Evolutionary conservation across 2,113 vertebrate species (phyloP).

Genomic region (Larimichthys polyactis): DNA sequence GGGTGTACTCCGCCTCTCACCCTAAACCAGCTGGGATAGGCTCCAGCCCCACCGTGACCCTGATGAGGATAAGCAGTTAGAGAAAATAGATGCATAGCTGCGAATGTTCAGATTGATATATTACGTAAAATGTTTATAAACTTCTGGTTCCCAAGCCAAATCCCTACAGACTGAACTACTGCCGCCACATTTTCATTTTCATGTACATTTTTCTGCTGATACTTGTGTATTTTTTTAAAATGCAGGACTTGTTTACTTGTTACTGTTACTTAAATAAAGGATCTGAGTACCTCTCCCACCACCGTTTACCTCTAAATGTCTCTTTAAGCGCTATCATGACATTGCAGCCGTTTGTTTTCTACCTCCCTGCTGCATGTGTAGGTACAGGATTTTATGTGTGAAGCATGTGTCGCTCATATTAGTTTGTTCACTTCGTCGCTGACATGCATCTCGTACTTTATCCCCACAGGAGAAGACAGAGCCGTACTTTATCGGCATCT

Average conservation of each 20-base stretch:
- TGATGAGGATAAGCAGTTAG: too few species aligned
- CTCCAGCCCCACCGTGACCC: too few species aligned
- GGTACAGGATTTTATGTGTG: neutral
- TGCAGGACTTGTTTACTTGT: neutral
- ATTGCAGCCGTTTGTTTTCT: neutral
- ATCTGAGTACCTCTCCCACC: neutral
- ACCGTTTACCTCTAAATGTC: neutral
- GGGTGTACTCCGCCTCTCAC: too few species aligned
- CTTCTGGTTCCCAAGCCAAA: too few species aligned
- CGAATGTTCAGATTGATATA: too few species aligned
- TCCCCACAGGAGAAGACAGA: slow-evolving; percentile 94
- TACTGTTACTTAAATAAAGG: neutral
- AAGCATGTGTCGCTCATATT: neutral
- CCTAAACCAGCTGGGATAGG: too few species aligned
- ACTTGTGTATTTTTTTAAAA: neutral
- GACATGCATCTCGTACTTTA: neutral
- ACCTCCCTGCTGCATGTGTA: neutral
- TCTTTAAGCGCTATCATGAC: neutral
- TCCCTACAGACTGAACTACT: too few species aligned
- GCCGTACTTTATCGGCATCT: slow-evolving; percentile 98
- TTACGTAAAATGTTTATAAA: too few species aligned
- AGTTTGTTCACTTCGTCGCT: neutral
- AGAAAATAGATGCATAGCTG: too few species aligned
- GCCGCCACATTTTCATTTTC: too few species aligned
- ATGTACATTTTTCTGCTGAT: neutral